Base-by-base conservation (phyloP, 2,888 invertebrate species). In the Ypsolopha scabrella region DNA sequence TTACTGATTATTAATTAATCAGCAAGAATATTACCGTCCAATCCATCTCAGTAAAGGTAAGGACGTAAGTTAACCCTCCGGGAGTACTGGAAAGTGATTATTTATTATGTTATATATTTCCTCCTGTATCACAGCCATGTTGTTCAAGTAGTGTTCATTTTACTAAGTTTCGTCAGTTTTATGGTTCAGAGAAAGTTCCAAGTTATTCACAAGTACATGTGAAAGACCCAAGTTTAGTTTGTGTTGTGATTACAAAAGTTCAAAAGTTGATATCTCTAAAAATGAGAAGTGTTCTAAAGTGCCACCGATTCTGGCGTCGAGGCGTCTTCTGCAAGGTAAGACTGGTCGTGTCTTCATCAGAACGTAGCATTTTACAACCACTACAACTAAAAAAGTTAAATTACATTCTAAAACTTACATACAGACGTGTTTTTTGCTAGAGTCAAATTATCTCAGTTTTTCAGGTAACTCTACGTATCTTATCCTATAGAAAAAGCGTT, bases 241-340 rank as follows among this genome's bases (percentile, higher is more conserved):
- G 85, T 85, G 85, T 85, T 86, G 85, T 86, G 85, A 73, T 69
- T 75, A 67, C 68, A 75, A 73, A 81, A 81, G 80, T 83, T 79
- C 54, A 75, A 72, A 81, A 83, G 76, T 81, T 51, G 46, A 36
- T 13, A 9, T 67, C 70, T 75, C 72, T 67, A 74, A 77, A 79
- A 79, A 87, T 86, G 85, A 80, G 79, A 86, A 87, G 87, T 87
- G 87, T 78, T 76, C 62, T 71, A 75, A 87, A 87, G 87, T 87
- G 87, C 83, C 79, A 83, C 75, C 79, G 78, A 80, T 73, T 71
- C 80, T 81, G 81, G 75, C 83, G 74, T 80, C 85, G 77, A 79
- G 83, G 79, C 85, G 79, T 81, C 81, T 70, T 75, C 73, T 71
- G 65, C 64, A 82, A 87, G 87, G 87, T 87, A 87, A 87, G 87